A percentile compares a stretch with the other conserved stretches of the same genome.
phyloP scores from a whole-genome alignment of 2,113 vertebrate genomes.

The Shinisaurus crocodilurus region DNA sequence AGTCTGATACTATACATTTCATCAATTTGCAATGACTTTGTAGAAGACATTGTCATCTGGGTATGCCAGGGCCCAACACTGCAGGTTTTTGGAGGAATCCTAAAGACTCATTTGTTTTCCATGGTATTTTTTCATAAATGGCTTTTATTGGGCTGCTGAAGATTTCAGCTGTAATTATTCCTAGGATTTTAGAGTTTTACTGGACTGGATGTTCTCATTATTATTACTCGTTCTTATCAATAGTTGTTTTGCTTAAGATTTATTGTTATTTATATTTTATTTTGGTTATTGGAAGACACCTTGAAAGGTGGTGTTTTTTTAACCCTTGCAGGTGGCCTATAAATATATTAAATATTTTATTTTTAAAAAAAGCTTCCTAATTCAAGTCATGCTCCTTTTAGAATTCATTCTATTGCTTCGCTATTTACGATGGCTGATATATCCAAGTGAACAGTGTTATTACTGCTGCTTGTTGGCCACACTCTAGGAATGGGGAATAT shows the following conservation, averaged over 20 bases:
- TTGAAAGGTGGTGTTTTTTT: neutral
- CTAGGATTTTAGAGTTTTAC: neutral
- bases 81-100: neutral
- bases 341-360: neutral
- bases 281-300: neutral
- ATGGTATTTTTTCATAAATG: neutral
- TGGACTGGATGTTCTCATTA: too few species aligned
- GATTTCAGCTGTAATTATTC: neutral
- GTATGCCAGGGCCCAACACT: neutral
- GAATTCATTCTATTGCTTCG: neutral
- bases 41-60: neutral
- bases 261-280: neutral
- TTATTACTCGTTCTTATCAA: neutral
- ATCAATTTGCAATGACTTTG: neutral
- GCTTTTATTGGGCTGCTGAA: neutral
- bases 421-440: neutral
- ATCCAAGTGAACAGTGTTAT: neutral
- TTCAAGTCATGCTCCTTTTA: neutral
- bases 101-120: neutral
- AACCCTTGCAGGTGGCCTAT: neutral
- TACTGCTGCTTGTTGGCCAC: neutral
- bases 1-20: neutral
- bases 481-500: neutral
- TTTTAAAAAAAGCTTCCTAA: neutral
- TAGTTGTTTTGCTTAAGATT: neutral